These are phyloP conservation scores for Psilopsiagon aymara DNA, from an alignment of 2,113 vertebrate genomes.

Conservation along the genomic window DNA sequence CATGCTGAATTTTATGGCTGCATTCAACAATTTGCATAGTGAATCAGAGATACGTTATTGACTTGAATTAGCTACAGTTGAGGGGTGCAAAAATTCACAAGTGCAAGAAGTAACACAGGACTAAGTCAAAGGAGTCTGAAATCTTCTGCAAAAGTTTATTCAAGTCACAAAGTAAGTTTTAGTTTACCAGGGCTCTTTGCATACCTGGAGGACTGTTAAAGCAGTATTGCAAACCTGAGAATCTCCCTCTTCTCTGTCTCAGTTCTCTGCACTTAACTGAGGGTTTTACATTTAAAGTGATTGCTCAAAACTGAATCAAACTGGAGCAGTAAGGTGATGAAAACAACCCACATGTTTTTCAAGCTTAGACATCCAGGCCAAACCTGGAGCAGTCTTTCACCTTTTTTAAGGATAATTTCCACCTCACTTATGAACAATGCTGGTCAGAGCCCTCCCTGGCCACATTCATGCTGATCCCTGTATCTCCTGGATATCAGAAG, in stretches of 20 bases:
- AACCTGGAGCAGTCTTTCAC: not conserved
- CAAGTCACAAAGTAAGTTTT: not conserved
- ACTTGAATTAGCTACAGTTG: not conserved
- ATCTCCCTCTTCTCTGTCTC: not conserved
- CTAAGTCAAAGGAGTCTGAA: not conserved
- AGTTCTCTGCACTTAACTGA: not conserved
- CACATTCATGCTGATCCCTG: too few relatives aligned
- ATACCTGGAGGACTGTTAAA: not conserved
- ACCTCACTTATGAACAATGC: not conserved
- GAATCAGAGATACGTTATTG: not conserved
- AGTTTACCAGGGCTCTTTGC: not conserved
- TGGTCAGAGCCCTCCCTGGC: not conserved
- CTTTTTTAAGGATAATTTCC: not conserved
- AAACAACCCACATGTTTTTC: not conserved
- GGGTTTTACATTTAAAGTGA: not conserved
- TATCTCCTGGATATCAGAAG: not conserved
- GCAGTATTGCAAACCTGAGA: not conserved
- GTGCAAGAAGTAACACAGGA: not conserved
- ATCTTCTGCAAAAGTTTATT: not conserved
- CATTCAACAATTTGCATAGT: not conserved
- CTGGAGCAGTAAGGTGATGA: not conserved
- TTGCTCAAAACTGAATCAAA: not conserved
- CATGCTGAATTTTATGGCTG: not conserved
- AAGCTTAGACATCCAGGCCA: not conserved
- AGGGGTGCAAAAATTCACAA: not conserved